phyloP scores from a whole-genome alignment of 1,140 invertebrate species.

The Delia radicum region DNA sequence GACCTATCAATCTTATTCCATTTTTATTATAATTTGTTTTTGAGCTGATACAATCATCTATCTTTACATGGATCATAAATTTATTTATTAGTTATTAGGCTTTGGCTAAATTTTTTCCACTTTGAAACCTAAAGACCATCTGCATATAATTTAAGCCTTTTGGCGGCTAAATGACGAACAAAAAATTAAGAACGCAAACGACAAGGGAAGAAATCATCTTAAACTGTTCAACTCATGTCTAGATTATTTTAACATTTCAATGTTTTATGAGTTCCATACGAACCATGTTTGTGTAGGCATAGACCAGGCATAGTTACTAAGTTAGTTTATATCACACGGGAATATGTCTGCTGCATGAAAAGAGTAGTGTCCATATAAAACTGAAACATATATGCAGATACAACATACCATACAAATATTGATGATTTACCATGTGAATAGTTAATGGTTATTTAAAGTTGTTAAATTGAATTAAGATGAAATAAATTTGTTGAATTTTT shows the following conservation, averaged over 20 bases:
- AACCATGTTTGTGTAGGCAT: neutral
- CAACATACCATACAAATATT: neutral
- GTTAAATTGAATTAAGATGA: constrained; percentile 18
- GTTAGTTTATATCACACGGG: neutral
- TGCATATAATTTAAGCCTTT: constrained; percentile 12
- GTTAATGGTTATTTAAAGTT: constrained; percentile 12
- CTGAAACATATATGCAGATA: neutral
- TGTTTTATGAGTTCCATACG: neutral
- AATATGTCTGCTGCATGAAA: neutral
- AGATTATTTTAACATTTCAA: constrained; percentile 17
- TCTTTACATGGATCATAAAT: neutral
- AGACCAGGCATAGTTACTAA: neutral
- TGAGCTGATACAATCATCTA: neutral
- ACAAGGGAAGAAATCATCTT: neutral
- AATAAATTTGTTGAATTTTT: constrained; percentile 14
- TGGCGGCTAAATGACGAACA: neutral
- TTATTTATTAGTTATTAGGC: constrained; percentile 6
- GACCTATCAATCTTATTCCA: neutral
- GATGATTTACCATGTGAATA: constrained; percentile 9
- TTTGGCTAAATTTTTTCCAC: neutral
- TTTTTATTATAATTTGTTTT: neutral
- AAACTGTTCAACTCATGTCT: constrained; percentile 10
- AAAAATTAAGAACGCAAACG: neutral
- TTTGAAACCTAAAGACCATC: neutral
- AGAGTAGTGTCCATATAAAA: neutral